Base-by-base conservation (phyloP, 2,113 vertebrate species). In the Aramus guarauna region DNA sequence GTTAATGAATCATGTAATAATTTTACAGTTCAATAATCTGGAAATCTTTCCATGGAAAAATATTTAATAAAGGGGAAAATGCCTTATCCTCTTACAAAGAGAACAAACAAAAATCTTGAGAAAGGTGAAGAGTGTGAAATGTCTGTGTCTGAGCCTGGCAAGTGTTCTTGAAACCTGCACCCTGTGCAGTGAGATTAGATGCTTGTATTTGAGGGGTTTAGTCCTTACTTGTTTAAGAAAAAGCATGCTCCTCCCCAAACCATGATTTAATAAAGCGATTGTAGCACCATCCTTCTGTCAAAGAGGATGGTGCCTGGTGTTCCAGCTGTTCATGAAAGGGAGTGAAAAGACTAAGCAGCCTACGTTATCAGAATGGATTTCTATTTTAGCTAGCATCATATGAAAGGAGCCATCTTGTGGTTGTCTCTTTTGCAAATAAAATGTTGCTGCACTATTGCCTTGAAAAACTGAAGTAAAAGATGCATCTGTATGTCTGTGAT, bases 391-490 rank as follows among this genome's bases (percentile, higher is more conserved):
- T 63, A 30, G 36, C 52, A 17, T 78, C 21, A 4, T 81, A 60
- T 85, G 89, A 87, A 89, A 97, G 91, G 96, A 95, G 95, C 95
- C 96, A 97, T 97, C 92, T 97, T 97, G 95, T 97, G 96, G 96
- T 62, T 96, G 86, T 90, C 86, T 95, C 58, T 69, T 85, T 75
- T 88, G 41, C 47, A 92, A 85, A 75, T 32, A 71, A 85, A 75
- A 83, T 62, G 58, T 66, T 92, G 36, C 76, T 87, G 29, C 64
- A 62, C 29, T 34, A 60, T 8, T 52, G 58, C 71, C 12, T 73
- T 66, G 29, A 72, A 87, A 91, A 92, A 18, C 83, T 86, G 72
- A 68, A 83, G 34, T 47, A 50, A 76, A 91, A 59, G 30, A 8
- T 9, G 6, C 4, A 1, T 55, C 34, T 56, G 6, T 8, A 41